Conservation (phyloP, 2,113 vertebrate species). For the Orthonyx spaldingii region DNA sequence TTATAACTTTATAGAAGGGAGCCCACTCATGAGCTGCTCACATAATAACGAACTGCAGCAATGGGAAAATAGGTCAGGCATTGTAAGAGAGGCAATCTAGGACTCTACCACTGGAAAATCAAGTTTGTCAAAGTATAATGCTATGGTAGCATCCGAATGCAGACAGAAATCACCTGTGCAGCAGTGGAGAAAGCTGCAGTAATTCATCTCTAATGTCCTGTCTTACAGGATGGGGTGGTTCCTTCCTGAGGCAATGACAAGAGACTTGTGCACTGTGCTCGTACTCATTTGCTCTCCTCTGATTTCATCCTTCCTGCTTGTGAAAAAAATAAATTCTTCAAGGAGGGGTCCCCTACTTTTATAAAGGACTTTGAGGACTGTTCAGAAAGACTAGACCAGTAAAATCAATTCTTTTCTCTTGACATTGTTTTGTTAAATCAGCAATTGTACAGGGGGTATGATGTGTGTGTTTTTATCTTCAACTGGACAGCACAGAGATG, state of each 20-base stretch:
- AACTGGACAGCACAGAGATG: neutral
- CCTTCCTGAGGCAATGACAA: neutral
- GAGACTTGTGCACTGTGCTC: neutral
- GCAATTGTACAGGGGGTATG: fast-evolving
- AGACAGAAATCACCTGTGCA: neutral
- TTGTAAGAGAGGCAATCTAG: neutral
- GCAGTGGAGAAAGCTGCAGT: neutral
- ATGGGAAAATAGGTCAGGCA: neutral
- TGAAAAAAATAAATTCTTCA: neutral
- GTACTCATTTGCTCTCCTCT: neutral
- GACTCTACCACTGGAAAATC: neutral
- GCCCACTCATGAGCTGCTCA: neutral
- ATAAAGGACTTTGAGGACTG: neutral
- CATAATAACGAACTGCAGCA: neutral
- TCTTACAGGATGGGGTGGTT: neutral
- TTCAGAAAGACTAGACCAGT: neutral
- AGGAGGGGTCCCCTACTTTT: neutral
- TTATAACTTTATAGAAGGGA: neutral
- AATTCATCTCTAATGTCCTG: neutral
- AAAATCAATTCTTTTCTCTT: neutral
- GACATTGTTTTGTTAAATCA: neutral
- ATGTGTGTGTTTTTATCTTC: neutral
- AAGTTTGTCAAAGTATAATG: neutral
- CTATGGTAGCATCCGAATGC: neutral
- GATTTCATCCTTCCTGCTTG: neutral